These are phyloP conservation scores for Uloborus diversus DNA, from an alignment of 1,140 invertebrate species.

Conservation along the genomic window DNA sequence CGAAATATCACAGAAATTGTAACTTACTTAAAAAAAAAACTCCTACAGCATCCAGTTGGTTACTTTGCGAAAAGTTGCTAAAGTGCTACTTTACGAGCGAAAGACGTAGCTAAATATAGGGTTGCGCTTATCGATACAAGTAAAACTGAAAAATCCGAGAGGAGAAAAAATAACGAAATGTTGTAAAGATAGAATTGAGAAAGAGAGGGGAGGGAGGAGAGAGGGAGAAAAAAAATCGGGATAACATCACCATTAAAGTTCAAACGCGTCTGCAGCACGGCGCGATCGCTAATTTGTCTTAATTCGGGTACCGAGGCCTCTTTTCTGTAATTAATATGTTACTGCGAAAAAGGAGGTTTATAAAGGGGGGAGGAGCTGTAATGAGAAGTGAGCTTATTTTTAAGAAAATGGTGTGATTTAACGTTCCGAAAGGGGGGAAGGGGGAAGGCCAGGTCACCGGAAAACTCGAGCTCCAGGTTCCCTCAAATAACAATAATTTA, in stretches of 20 bases:
- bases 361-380: neutral
- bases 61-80: neutral
- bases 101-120: conserved; percentile 16
- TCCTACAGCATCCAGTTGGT: neutral
- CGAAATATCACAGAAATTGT: neutral
- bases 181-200: neutral
- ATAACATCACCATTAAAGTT: conserved; percentile 50
- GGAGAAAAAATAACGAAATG: neutral
- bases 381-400: conserved; percentile 40
- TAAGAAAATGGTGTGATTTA: conserved; percentile 52
- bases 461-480: conserved; percentile 26
- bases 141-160: conserved; percentile 1
- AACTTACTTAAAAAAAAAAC: neutral
- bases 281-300: conserved; percentile 52
- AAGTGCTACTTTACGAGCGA: neutral
- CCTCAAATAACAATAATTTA: conserved; percentile 56
- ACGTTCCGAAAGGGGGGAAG: conserved; percentile 31
- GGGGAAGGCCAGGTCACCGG: conserved; percentile 27
- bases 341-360: neutral
- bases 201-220: neutral
- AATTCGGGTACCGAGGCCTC: conserved; percentile 22
- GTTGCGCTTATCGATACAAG: conserved; percentile 27
- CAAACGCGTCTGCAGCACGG: conserved; percentile 47
- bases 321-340: conserved; percentile 54
- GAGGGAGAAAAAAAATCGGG: conserved; percentile 12